A percentile compares a stretch with the other conserved stretches of the same genome.
phyloP scores from a whole-genome alignment of 2,888 invertebrate genomes.

The Yponomeuta sedellus region DNA sequence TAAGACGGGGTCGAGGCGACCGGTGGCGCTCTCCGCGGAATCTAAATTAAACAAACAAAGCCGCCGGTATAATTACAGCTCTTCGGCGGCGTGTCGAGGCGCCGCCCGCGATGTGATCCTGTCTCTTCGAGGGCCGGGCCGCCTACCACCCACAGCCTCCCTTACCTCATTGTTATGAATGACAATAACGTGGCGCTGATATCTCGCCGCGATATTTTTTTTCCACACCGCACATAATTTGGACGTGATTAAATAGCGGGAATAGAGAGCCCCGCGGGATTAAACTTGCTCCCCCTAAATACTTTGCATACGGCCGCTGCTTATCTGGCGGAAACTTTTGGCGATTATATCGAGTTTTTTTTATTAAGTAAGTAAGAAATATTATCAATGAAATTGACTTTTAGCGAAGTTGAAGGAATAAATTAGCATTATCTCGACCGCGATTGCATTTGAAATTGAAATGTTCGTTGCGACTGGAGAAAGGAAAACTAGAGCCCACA shows the following conservation, averaged over 20 bases:
- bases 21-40: slow-evolving; percentile 32
- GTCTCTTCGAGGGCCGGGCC: slow-evolving; percentile 19
- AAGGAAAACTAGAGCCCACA: not conserved
- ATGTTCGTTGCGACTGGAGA: not conserved
- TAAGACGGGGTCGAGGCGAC: slow-evolving; percentile 19
- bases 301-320: slow-evolving; percentile 52
- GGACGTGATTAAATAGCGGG: slow-evolving; percentile 69
- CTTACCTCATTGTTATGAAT: slow-evolving; percentile 58
- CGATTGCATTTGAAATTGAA: not conserved
- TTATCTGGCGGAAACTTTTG: slow-evolving; percentile 60
- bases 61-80: slow-evolving; percentile 27
- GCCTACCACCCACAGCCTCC: slow-evolving; percentile 24
- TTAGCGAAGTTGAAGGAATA: not conserved
- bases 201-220: slow-evolving; percentile 63
- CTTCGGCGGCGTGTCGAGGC: slow-evolving; percentile 31
- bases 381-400: slow-evolving; percentile 54
- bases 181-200: slow-evolving; percentile 68
- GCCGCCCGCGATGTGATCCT: slow-evolving; percentile 42
- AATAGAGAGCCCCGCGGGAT: slow-evolving; percentile 48
- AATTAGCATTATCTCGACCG: not conserved
- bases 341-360: slow-evolving; percentile 36
- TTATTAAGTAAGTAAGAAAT: slow-evolving; percentile 31
- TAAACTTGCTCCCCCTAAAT: slow-evolving; percentile 59
- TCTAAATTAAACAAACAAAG: slow-evolving; percentile 43
- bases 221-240: slow-evolving; percentile 58